Evolutionary conservation across 2,113 vertebrate species (phyloP), one percentile per base, ranked within the genome.

Genomic region (Todiramphus saurophagus): DNA sequence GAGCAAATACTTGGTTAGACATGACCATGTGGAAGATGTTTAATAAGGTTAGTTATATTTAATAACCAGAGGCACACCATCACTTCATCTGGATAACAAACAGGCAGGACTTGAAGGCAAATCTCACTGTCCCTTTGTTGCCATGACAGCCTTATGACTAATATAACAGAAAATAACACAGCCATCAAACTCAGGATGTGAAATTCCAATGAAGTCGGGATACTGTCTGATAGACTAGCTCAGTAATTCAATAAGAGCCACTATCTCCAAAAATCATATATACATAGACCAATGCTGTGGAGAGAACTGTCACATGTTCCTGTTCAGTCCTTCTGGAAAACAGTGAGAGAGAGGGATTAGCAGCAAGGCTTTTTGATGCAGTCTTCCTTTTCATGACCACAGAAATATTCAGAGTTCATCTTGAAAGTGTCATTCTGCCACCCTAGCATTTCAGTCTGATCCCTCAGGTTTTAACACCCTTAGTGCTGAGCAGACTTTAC

Each of bases 141-240:
- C 79, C 62, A 89, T 96, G 88, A 89, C 86, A 96, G 73, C 48
- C 62, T 84, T 82, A 53, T 21, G 48, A 89, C 93, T 94, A 89
- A 67, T 63, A 59, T 37, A 46, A 66, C 16, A 83, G 70, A 48
- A 84, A 46, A 66, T 53, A 86, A 60, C 43, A 75, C 30, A 96
- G 39, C 11, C 39, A 64, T 87, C 75, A 88, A 83, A 90, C 18
- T 74, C 60, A 56, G 60, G 60, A 86, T 50, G 64, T 64, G 79
- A 86, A 93, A 81, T 88, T 92, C 51, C 73, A 53, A 0, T 53
- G 68, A 96, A 92, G 60, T 78, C 64, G 23, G 51, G 27, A 43
- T 72, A 74, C 44, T 93, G 75, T 63, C 75, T 88, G 72, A 92
- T 43, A 78, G 56, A 86, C 25, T 68, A 85, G 18, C 39, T 90